Evolutionary conservation across 1,140 invertebrate species (phyloP).

Genomic region (Pogonognathellus flavescens): DNA sequence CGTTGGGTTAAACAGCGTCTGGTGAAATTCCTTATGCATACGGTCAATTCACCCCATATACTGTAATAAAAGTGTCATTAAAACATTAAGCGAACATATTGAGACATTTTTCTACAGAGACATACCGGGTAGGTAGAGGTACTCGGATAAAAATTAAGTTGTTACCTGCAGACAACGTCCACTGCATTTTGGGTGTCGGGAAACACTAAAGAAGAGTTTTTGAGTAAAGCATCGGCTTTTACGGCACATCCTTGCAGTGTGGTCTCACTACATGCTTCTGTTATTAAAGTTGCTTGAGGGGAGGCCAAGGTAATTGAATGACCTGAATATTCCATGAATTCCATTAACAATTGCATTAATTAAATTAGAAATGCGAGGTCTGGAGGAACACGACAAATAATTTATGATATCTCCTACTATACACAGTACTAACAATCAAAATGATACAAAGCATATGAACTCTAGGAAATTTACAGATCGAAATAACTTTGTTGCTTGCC

Average conservation of each 20-base stretch:
- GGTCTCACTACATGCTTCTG: background rate
- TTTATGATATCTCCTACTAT: too few species aligned
- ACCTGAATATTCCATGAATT: constrained; percentile 5
- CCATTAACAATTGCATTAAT: background rate
- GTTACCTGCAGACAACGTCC: constrained; percentile 63
- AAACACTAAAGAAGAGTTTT: constrained; percentile 62
- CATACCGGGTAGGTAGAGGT: background rate
- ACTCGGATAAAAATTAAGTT: background rate
- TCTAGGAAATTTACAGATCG: too few species aligned
- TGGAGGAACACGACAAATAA: too few species aligned
- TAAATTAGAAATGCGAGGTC: too few species aligned
- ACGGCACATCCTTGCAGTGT: constrained; percentile 59
- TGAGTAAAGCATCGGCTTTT: constrained; percentile 59
- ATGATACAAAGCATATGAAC: too few species aligned
- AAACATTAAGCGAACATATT: background rate
- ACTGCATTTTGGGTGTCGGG: constrained; percentile 60
- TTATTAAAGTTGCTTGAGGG: background rate
- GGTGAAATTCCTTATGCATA: constrained; percentile 63
- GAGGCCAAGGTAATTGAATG: constrained; percentile 20
- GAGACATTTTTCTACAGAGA: too few species aligned
- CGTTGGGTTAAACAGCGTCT: constrained; percentile 56
- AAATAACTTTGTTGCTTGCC: too few species aligned
- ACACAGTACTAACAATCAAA: too few species aligned
- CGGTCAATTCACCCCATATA: constrained; percentile 62
- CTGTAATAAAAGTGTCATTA: constrained; percentile 15